These are phyloP conservation scores for Carpatolechia fugitivella DNA, from an alignment of 2,888 invertebrate genomes.

Conservation along the genomic window DNA sequence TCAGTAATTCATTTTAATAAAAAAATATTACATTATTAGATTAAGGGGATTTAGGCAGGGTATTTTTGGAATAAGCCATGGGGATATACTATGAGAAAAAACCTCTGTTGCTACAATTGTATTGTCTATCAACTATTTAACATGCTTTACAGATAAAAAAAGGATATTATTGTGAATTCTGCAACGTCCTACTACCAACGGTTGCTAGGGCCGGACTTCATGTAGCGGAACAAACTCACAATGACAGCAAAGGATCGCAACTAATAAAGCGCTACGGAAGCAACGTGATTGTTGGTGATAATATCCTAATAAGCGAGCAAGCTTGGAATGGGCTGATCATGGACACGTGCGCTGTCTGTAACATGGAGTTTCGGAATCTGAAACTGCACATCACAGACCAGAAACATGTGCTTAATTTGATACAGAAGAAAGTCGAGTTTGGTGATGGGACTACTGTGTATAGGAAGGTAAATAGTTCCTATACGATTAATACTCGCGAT, in stretches of 20 bases:
- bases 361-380: slow-evolving; percentile 38
- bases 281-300: slow-evolving; percentile 28
- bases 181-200: slow-evolving; percentile 37
- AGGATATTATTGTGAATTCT: slow-evolving; percentile 44
- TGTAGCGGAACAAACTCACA: slow-evolving; percentile 30
- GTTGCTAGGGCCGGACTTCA: slow-evolving; percentile 36
- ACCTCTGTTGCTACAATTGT: too few species aligned
- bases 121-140: too few species aligned
- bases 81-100: too few species aligned
- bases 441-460: slow-evolving; percentile 33
- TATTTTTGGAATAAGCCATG: too few species aligned
- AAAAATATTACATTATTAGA: too few species aligned
- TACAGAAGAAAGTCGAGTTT: slow-evolving; percentile 39
- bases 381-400: slow-evolving; percentile 34
- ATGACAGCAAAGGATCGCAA: slow-evolving; percentile 23
- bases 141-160: slow-evolving; percentile 44
- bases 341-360: slow-evolving; percentile 45
- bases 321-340: slow-evolving; percentile 49
- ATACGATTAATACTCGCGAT: too few species aligned
- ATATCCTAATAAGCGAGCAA: slow-evolving; percentile 33
- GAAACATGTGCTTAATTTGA: slow-evolving; percentile 42
- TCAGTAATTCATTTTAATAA: too few species aligned
- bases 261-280: slow-evolving; percentile 27
- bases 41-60: too few species aligned
- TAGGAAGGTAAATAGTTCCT: slow-evolving; percentile 37